phyloP scores from a whole-genome alignment of 2,113 vertebrate genomes.

The Mesocricetus auratus region DNA sequence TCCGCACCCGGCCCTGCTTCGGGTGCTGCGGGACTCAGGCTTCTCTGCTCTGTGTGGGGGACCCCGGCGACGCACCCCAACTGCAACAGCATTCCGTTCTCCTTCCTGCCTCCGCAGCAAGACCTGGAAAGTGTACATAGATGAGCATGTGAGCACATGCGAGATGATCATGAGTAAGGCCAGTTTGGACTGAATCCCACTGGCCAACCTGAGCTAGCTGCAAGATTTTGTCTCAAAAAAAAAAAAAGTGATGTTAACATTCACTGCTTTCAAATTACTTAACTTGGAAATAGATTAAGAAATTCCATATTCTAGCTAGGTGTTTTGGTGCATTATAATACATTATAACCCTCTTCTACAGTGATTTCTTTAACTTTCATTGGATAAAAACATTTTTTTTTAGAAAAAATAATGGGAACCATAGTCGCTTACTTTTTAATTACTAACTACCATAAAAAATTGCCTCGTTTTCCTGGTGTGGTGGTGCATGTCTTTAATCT shows the following conservation, averaged over 20 bases:
- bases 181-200: not conserved
- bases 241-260: not conserved
- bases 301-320: not conserved
- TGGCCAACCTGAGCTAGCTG: not conserved
- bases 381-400: not conserved
- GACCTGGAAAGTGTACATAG: not conserved
- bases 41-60: not conserved
- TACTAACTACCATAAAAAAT: not conserved
- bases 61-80: not conserved
- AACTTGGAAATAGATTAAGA: not conserved
- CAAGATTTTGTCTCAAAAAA: not conserved
- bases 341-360: not conserved
- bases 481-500: not conserved
- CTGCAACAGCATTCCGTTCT: not conserved
- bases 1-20: not conserved
- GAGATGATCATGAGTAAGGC: not conserved
- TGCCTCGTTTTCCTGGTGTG: not conserved
- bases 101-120: not conserved
- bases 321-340: not conserved
- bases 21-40: not conserved
- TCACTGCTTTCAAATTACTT: not conserved
- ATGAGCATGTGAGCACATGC: not conserved
- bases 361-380: not conserved
- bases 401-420: not conserved
- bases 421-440: not conserved